A percentile compares a stretch with the other conserved stretches of the same genome.
phyloP scores from a whole-genome alignment of 1,140 invertebrate species.

The Drosophila leontia region DNA sequence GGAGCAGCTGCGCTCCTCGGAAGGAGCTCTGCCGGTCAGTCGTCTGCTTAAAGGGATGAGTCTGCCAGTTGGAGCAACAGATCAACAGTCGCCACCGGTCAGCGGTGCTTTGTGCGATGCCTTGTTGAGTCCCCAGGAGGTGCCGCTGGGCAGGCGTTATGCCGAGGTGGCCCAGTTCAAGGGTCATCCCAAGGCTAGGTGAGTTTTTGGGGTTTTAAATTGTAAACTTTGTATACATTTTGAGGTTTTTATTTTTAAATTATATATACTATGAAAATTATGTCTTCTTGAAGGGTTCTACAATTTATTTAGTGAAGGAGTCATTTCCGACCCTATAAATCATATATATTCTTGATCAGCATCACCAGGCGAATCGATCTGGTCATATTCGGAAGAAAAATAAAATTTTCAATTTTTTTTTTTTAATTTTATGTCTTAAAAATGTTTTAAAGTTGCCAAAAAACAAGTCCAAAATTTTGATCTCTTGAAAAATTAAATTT shows the following conservation, averaged over 20 bases:
- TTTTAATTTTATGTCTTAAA: too few relatives aligned
- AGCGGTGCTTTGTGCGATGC: slow-evolving; percentile 52
- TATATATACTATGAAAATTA: too few relatives aligned
- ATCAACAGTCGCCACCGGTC: slow-evolving; percentile 1
- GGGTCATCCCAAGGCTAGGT: slow-evolving; percentile 73
- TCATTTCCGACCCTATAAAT: too few relatives aligned
- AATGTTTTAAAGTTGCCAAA: too few relatives aligned
- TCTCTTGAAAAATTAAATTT: too few relatives aligned
- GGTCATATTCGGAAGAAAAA: too few relatives aligned
- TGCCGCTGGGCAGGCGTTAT: slow-evolving; percentile 79
- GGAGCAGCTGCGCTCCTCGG: slow-evolving; percentile 36
- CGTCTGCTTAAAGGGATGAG: slow-evolving; percentile 58
- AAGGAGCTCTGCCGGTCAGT: not conserved
- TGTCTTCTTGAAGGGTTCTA: too few relatives aligned
- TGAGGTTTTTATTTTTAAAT: not conserved
- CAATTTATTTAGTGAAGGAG: too few relatives aligned
- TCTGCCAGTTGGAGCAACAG: slow-evolving; percentile 39
- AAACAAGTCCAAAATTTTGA: too few relatives aligned
- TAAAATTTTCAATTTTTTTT: too few relatives aligned
- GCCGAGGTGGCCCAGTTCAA: slow-evolving; percentile 84
- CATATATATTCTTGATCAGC: too few relatives aligned
- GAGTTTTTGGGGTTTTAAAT: slow-evolving; percentile 18
- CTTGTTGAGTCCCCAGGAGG: slow-evolving; percentile 83
- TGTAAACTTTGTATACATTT: not conserved
- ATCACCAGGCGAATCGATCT: too few relatives aligned